Conservation (phyloP, 92 coral and sea anemone species). For the Micromussa lordhowensis region DNA sequence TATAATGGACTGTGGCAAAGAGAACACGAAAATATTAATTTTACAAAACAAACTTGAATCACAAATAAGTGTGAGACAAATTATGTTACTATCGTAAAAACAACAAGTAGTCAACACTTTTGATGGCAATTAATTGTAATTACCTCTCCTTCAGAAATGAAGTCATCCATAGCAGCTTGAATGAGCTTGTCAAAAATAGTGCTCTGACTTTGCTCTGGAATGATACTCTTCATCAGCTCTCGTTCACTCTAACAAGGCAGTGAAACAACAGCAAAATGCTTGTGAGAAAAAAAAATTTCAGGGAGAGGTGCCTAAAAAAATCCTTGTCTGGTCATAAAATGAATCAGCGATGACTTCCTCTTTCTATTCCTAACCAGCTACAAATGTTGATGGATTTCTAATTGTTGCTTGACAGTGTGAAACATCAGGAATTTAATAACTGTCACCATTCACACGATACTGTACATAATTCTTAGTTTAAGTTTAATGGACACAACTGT, state of each 20-base stretch:
- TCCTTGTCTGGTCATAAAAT: too few species aligned
- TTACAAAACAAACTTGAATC: background rate
- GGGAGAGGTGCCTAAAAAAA: too few species aligned
- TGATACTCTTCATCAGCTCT: constrained; percentile 87
- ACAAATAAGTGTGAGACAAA: too few species aligned
- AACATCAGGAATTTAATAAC: too few species aligned
- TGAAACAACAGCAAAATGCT: background rate
- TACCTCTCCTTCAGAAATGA: constrained; percentile 96
- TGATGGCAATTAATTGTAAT: background rate
- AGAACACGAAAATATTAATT: background rate
- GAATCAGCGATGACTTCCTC: too few species aligned
- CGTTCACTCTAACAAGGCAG: constrained; percentile 80
- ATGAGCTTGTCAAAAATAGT: constrained; percentile 93
- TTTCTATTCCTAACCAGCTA: too few species aligned
- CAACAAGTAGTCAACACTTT: background rate
- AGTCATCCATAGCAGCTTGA: constrained; percentile 81
- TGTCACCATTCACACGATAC: too few species aligned
- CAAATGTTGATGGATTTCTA: too few species aligned
- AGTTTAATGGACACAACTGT: too few species aligned
- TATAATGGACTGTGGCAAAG: constrained; percentile 74
- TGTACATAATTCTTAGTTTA: too few species aligned
- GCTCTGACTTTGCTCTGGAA: constrained; percentile 85
- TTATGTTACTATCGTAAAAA: background rate
- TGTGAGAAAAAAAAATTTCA: background rate
- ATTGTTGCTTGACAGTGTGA: too few species aligned